Evolutionary conservation across 2,797 vertebrate genomes (phyloP).

Genomic region (Vipera latastei): DNA sequence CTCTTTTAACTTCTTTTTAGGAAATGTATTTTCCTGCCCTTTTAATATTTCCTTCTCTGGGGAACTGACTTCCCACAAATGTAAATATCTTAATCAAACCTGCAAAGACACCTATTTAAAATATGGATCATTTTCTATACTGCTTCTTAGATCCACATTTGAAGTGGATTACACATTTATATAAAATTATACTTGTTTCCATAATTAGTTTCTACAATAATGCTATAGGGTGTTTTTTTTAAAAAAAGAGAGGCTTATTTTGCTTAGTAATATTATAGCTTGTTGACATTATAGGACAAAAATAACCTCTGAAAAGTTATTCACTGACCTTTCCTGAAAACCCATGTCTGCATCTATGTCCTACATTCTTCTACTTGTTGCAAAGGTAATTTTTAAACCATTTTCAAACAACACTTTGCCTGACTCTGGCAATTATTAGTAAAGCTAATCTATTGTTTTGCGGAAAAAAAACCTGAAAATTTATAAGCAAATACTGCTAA

Average conservation of each 20-base stretch:
- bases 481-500: conserved; percentile 19
- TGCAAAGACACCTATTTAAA: not conserved
- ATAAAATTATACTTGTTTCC: not conserved
- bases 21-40: no score
- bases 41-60: no score
- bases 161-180: not conserved
- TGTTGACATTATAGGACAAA: not conserved
- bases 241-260: not conserved
- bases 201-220: not conserved
- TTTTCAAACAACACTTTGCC: conserved; percentile 17
- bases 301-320: not conserved
- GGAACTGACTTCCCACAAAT: no score
- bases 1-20: no score
- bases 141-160: not conserved
- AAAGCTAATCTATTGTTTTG: conserved; percentile 52
- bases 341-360: accelerated
- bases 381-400: not conserved
- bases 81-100: not conserved
- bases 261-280: not conserved
- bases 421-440: conserved; percentile 48
- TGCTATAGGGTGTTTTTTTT: not conserved
- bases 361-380: not conserved
- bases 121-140: not conserved
- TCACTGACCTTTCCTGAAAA: not conserved
- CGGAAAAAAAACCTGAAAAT: not conserved